These are phyloP conservation scores for Pegea sp. DNA, from an alignment of 23 tunicate species.

Conservation along the genomic window DNA sequence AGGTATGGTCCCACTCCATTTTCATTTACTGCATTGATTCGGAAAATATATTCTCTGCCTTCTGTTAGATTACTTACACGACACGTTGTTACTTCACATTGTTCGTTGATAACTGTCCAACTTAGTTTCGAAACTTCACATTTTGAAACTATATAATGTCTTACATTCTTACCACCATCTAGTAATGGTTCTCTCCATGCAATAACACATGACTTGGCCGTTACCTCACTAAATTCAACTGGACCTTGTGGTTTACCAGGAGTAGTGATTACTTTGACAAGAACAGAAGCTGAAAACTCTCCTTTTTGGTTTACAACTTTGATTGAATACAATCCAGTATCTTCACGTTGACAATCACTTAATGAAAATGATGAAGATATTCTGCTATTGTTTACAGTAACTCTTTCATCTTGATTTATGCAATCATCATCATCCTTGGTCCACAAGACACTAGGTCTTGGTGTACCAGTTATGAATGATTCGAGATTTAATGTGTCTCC, in stretches of 20 bases:
- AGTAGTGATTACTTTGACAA: slow-evolving; percentile 61
- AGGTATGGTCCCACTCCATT: slow-evolving; percentile 55
- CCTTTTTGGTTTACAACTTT: slow-evolving; percentile 77
- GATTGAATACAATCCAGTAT: slow-evolving; percentile 44
- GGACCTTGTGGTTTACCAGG: slow-evolving; percentile 95
- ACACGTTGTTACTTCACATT: slow-evolving; percentile 26
- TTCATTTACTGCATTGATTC: slow-evolving; percentile 82
- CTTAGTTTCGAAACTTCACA: slow-evolving; percentile 76
- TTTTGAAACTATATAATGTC: slow-evolving; percentile 80
- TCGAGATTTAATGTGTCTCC: slow-evolving; percentile 52
- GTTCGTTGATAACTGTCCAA: slow-evolving; percentile 58
- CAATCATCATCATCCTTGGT: slow-evolving; percentile 30
- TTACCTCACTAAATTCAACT: slow-evolving; percentile 59
- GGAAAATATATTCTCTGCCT: slow-evolving; percentile 77
- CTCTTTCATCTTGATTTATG: slow-evolving; percentile 12
- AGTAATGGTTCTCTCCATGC: slow-evolving; percentile 68
- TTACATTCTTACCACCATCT: slow-evolving; percentile 84
- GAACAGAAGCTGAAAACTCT: slow-evolving; percentile 43
- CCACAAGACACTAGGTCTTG: slow-evolving; percentile 88
- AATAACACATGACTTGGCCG: slow-evolving; percentile 52
- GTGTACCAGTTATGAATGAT: slow-evolving; percentile 53
- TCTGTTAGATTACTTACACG: slow-evolving; percentile 26
- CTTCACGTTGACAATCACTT: slow-evolving; percentile 46
- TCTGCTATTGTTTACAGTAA: slow-evolving; percentile 6
- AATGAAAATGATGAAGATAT: slow-evolving; percentile 23